Base-by-base conservation (phyloP, 2,888 invertebrate species). In the Chironomus riparius region DNA sequence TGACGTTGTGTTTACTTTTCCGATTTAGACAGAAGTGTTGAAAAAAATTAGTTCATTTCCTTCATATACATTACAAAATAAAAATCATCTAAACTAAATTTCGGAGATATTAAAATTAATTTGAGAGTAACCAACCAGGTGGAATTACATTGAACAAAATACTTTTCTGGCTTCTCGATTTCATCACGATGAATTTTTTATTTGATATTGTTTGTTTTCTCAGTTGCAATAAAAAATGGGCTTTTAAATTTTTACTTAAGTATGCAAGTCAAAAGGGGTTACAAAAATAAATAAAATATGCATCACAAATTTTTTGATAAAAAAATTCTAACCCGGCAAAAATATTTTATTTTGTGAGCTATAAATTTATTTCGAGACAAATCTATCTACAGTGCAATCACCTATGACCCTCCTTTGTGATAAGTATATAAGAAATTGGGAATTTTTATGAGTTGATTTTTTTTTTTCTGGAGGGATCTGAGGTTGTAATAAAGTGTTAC, bases 301-400 rank as follows among this genome's bases (percentile, higher is more conserved):
- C 13, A 50, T 50, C 4, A 10, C 50, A 50, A 12, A 13, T n/a
- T 15, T 15, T 15, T n/a, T 15, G 15, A 15, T 15, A 50, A n/a
- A 50, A 50, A 56, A 56, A 10, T 38, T 38, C 38, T 0, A 10
- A 38, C 7, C 38, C 38, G 38, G 4, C 38, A 38, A 15, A 56
- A 56, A 56, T 18, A 2, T 50, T 15, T n/a, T 4, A n/a, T 28
- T 28, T 13, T 50, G n/a, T 56, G 6, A 18, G 56, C 18, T 62
- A 72, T 72, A 62, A 72, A 72, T 22, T 68, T 68, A 15, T 68
- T n/a, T 28, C 7, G 7, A 38, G 28, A 15, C 13, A 50, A 21
- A 71, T 24, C 10, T 13, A 61, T 72, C 12, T 47, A 68, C 61
- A 72, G 72, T 72, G 61, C 72, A 72, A 72, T 72, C 72, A 72